Conservation (phyloP, 2,797 vertebrate species). For the Cossypha heuglini region DNA sequence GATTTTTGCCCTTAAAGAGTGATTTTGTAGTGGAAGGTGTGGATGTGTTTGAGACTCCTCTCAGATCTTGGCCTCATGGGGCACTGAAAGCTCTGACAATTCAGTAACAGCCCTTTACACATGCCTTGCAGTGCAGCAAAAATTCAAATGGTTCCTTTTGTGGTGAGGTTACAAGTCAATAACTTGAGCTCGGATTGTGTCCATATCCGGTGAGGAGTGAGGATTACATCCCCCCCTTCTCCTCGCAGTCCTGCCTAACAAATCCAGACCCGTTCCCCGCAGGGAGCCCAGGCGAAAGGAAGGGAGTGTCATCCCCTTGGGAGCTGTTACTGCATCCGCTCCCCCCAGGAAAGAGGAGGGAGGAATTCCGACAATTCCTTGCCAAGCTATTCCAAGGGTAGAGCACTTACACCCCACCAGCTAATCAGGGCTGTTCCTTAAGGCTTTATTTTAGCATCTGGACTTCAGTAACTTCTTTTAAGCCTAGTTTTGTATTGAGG, state of each 20-base stretch:
- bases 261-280: not conserved
- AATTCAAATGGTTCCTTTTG: not conserved
- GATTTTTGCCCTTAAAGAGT: not conserved
- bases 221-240: not conserved
- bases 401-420: constrained; percentile 8
- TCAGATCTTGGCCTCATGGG: not conserved
- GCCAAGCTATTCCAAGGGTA: constrained; percentile 43
- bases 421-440: constrained; percentile 6
- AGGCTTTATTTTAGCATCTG: constrained; percentile 58
- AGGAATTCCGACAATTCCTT: constrained; percentile 30
- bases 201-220: not conserved
- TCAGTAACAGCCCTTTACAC: not conserved
- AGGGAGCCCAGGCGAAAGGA: not conserved
- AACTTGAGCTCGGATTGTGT: not conserved
- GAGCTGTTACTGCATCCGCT: not conserved
- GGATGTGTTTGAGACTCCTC: not conserved
- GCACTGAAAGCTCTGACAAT: not conserved
- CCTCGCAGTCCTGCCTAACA: not conserved
- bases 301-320: constrained; percentile 9
- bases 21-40: not conserved
- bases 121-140: not conserved
- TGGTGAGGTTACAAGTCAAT: not conserved
- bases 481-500: constrained; percentile 43
- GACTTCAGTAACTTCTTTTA: constrained; percentile 30
- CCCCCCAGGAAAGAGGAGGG: constrained; percentile 36